These are phyloP conservation scores for Ophonus ardosiacus DNA, from an alignment of 2,888 invertebrate genomes.

Conservation along the genomic window DNA sequence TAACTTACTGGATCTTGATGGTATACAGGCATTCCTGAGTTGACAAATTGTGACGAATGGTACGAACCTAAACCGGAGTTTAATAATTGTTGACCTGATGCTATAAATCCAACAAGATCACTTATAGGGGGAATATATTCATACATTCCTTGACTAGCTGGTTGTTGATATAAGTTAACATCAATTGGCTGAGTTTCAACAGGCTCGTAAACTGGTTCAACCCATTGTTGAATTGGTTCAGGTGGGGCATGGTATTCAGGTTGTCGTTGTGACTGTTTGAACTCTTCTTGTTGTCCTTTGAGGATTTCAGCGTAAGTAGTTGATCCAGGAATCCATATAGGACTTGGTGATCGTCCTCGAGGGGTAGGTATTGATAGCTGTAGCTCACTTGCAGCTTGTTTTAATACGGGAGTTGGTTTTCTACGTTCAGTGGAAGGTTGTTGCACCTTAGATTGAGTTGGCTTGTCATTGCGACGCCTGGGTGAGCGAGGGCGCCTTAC, in stretches of 20 bases:
- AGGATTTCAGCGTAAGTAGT: constrained; percentile 82
- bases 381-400: constrained; percentile 57
- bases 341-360: constrained; percentile 81
- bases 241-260: constrained; percentile 3
- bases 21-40: constrained; percentile 58
- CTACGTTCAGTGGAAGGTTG: constrained; percentile 45
- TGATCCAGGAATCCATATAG: constrained; percentile 85
- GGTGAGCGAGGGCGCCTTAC: constrained; percentile 78
- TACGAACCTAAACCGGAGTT: constrained; percentile 77
- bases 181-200: constrained; percentile 60
- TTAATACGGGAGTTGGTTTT: constrained; percentile 54
- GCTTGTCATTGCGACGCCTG: constrained; percentile 70
- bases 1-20: constrained; percentile 52
- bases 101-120: constrained; percentile 77
- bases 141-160: constrained; percentile 72
- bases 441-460: constrained; percentile 38
- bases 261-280: neutral
- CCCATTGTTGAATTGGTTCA: constrained; percentile 40
- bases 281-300: constrained; percentile 3
- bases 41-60: constrained; percentile 69
- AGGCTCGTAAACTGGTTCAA: constrained; percentile 5
- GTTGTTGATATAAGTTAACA: constrained; percentile 26
- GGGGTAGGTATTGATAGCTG: constrained; percentile 14
- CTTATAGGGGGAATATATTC: constrained; percentile 76
- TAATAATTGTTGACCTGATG: constrained; percentile 75